A percentile compares a stretch with the other conserved stretches of the same genome.
Conservation (phyloP, 1,140 invertebrate genomes). For the Samia ricini region DNA sequence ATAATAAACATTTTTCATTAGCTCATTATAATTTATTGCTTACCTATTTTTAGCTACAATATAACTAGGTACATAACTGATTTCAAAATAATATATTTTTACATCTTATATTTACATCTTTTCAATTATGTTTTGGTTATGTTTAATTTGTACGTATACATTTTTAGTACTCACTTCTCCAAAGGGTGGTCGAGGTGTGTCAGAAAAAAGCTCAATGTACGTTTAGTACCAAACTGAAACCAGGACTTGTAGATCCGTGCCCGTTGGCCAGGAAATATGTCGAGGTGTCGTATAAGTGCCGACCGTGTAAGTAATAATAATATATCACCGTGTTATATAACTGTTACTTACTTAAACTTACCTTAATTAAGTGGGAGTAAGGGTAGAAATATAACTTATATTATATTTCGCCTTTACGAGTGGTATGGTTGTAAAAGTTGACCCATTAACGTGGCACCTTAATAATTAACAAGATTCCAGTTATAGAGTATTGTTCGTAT, state of each 20-base stretch:
- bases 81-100: too few relatives aligned
- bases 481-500: too few relatives aligned
- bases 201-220: constrained; percentile 93
- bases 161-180: constrained; percentile 91
- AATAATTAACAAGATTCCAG: too few relatives aligned
- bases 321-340: neutral
- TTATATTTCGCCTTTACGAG: neutral
- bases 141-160: too few relatives aligned
- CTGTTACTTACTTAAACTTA: neutral
- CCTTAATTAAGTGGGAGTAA: neutral
- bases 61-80: too few relatives aligned
- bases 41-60: too few relatives aligned
- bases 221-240: constrained; percentile 87
- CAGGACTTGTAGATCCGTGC: constrained; percentile 90
- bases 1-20: too few relatives aligned
- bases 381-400: neutral
- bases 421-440: neutral
- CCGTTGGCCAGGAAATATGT: constrained; percentile 90
- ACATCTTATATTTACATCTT: neutral
- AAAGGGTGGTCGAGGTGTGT: constrained; percentile 94
- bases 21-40: too few relatives aligned
- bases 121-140: neutral
- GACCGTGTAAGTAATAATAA: constrained; percentile 89
- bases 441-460: neutral
- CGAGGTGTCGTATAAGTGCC: constrained; percentile 94